These are phyloP conservation scores for Stomorhina lunata DNA, from an alignment of 2,888 invertebrate species.

Conservation along the genomic window DNA sequence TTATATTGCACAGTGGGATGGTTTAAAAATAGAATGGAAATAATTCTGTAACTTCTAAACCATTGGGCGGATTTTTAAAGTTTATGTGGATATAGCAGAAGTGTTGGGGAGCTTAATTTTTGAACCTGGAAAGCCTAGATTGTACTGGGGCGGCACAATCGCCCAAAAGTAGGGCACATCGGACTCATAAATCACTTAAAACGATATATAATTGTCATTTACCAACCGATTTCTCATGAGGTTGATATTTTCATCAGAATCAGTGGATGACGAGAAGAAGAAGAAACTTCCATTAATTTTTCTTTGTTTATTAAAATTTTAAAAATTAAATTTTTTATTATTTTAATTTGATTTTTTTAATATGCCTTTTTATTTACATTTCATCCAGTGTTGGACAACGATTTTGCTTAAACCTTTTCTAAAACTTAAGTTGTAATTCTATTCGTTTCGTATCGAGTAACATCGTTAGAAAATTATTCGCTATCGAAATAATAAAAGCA, in stretches of 20 bases:
- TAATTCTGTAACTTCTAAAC: too few relatives aligned
- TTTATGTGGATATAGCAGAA: too few relatives aligned
- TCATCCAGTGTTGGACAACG: background rate
- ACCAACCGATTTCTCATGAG: background rate
- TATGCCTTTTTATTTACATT: conserved; percentile 10
- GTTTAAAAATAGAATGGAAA: too few relatives aligned
- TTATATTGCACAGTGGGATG: too few relatives aligned
- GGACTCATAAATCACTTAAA: too few relatives aligned
- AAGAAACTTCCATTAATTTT: background rate
- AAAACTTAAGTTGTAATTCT: background rate
- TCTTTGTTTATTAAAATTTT: too few relatives aligned
- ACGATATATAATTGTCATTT: too few relatives aligned
- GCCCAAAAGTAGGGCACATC: too few relatives aligned
- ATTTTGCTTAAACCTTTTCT: background rate
- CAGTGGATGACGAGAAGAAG: conserved; percentile 2
- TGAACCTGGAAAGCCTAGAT: too few relatives aligned
- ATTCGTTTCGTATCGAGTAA: background rate
- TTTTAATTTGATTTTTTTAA: background rate
- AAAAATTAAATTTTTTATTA: background rate
- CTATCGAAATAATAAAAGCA: background rate
- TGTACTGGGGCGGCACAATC: too few relatives aligned
- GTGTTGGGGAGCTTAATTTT: too few relatives aligned
- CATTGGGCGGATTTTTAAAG: too few relatives aligned
- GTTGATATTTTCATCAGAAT: background rate
- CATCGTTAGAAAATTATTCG: background rate